Conservation (phyloP, 2,797 vertebrate genomes). For the Crocidura indochinensis region DNA sequence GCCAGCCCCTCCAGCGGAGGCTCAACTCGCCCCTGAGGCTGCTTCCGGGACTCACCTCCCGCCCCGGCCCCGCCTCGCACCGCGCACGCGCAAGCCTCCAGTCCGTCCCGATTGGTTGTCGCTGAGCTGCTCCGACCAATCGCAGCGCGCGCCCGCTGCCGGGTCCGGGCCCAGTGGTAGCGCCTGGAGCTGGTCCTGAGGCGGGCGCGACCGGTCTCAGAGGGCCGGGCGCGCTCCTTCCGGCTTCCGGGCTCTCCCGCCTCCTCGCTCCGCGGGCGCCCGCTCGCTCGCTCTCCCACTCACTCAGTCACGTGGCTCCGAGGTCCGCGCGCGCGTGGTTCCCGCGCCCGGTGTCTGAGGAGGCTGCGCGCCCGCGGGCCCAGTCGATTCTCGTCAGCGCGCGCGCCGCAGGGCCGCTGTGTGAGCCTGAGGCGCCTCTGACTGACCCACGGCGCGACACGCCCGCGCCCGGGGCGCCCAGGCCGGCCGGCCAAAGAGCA, state of each 20-base stretch:
- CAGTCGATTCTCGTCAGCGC: neutral
- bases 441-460: slow-evolving; percentile 11
- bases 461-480: slow-evolving; percentile 19
- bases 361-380: neutral
- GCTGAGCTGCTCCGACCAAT: slow-evolving; percentile 77
- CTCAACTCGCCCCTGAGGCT: slow-evolving; percentile 52
- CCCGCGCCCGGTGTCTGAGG: neutral
- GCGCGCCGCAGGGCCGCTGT: neutral
- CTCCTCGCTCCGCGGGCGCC: neutral
- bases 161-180: fast-evolving
- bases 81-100: slow-evolving; percentile 64
- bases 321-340: neutral
- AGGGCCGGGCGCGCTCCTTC: neutral
- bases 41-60: slow-evolving; percentile 22
- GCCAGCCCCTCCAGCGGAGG: neutral
- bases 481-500: slow-evolving; percentile 68
- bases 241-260: no score
- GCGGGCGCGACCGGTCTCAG: neutral
- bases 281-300: no score
- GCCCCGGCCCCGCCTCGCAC: neutral
- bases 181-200: neutral
- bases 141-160: neutral
- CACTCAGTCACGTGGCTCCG: neutral
- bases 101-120: slow-evolving; percentile 23
- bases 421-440: neutral